Conservation (phyloP, 2,113 vertebrate species). For the Cheilinus undulatus region DNA sequence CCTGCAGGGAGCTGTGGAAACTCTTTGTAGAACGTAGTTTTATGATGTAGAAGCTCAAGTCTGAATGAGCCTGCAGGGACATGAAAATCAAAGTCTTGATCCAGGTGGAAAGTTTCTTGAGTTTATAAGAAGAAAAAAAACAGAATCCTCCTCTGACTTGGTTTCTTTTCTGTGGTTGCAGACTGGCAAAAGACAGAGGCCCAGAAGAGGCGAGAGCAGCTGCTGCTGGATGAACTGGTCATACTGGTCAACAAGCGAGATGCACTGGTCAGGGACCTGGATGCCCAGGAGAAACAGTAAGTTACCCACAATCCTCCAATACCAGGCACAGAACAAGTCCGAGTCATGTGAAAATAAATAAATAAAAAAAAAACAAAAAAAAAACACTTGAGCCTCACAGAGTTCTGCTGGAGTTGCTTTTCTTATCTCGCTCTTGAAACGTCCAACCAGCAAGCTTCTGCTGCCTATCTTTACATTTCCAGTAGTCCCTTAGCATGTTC, state of each 20-base stretch:
- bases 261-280: slow-evolving; percentile 94
- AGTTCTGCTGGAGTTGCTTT: not conserved
- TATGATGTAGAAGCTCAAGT: not conserved
- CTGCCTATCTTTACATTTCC: slow-evolving; percentile 1
- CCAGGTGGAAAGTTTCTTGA: not conserved
- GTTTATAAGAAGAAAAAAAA: not conserved
- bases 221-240: slow-evolving; percentile 96
- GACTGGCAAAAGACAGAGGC: slow-evolving; percentile 99
- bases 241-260: slow-evolving; percentile 97
- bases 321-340: not conserved
- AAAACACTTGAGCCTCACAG: not conserved
- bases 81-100: not conserved
- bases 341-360: not conserved
- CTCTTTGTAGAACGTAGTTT: not conserved
- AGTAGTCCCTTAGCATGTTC: not conserved
- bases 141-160: not conserved
- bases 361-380: too few relatives aligned
- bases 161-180: slow-evolving; percentile 68
- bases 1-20: not conserved
- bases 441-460: not conserved
- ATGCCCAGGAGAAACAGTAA: slow-evolving; percentile 96
- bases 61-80: not conserved
- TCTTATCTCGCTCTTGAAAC: not conserved
- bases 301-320: slow-evolving; percentile 61
- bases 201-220: slow-evolving; percentile 95